Percentiles rank a stretch among this genome's conserved stretches.
phyloP scores from a whole-genome alignment of 2,888 invertebrate genomes.

The Elmis aenea region DNA sequence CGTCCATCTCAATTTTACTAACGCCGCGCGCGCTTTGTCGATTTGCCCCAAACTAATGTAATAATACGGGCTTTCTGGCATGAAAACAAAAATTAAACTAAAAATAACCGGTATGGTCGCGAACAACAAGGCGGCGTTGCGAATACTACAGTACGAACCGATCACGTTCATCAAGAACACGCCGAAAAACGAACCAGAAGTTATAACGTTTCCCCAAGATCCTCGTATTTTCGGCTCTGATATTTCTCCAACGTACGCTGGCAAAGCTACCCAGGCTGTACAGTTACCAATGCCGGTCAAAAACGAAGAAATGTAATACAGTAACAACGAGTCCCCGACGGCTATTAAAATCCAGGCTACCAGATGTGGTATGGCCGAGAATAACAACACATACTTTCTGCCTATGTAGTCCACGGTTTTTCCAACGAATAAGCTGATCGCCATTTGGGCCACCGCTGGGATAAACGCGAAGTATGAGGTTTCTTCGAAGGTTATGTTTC shows the following conservation, averaged over 20 bases:
- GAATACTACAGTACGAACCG: slow-evolving; percentile 53
- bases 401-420: slow-evolving; percentile 33
- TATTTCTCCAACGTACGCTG: slow-evolving; percentile 36
- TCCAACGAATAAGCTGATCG: slow-evolving; percentile 29
- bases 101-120: slow-evolving; percentile 12
- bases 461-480: slow-evolving; percentile 37
- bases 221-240: slow-evolving; percentile 34
- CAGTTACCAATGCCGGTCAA: slow-evolving; percentile 32
- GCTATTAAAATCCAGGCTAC: slow-evolving; percentile 30
- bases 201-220: slow-evolving; percentile 34
- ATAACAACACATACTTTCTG: slow-evolving; percentile 32
- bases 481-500: slow-evolving; percentile 33
- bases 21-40: slow-evolving; percentile 29
- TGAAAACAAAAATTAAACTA: slow-evolving; percentile 41
- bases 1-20: slow-evolving; percentile 23
- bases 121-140: slow-evolving; percentile 42
- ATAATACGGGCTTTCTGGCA: slow-evolving; percentile 54
- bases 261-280: slow-evolving; percentile 29
- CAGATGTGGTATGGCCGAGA: slow-evolving; percentile 32
- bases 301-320: slow-evolving; percentile 33
- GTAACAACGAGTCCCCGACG: slow-evolving; percentile 26
- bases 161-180: slow-evolving; percentile 45
- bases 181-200: slow-evolving; percentile 29
- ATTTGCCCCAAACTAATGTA: slow-evolving; percentile 28
- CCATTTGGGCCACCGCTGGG: slow-evolving; percentile 30